phyloP scores from a whole-genome alignment of 2,888 invertebrate genomes.

The Drosophila prostipennis region DNA sequence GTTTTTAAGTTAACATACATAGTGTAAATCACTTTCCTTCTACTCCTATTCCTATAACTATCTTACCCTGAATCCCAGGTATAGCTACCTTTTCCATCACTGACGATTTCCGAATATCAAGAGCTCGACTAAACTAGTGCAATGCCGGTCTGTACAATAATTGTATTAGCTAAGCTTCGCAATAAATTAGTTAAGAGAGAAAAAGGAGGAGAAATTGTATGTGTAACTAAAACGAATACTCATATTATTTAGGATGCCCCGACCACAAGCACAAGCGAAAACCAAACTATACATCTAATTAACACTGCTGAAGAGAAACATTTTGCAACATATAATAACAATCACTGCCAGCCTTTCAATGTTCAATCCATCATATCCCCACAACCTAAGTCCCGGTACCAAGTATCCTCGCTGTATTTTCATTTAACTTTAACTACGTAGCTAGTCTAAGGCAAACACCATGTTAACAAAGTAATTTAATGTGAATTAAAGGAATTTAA shows the following conservation, averaged over 20 bases:
- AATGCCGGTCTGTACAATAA: conserved; percentile 50
- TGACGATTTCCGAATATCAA: conserved; percentile 14
- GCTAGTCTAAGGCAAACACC: conserved; percentile 44
- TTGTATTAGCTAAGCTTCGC: conserved; percentile 41
- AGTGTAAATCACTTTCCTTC: too few species aligned
- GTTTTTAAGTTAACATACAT: not conserved
- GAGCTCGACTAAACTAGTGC: conserved; percentile 38
- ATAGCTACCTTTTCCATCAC: conserved; percentile 6
- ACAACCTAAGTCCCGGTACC: conserved; percentile 33
- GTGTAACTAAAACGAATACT: conserved; percentile 43
- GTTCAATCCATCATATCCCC: conserved; percentile 27
- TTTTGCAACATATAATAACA: conserved; percentile 11
- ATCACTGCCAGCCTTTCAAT: conserved; percentile 31
- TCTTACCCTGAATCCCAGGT: not conserved
- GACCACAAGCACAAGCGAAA: conserved; percentile 25
- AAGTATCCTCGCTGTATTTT: conserved; percentile 44
- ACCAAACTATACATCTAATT: conserved; percentile 31
- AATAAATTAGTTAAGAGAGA: conserved; percentile 23
- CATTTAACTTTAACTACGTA: conserved; percentile 15
- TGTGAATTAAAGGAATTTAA: conserved; percentile 42
- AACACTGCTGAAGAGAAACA: conserved; percentile 33
- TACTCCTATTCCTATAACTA: not conserved
- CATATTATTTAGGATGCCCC: conserved; percentile 31
- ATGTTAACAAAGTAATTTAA: conserved; percentile 42
- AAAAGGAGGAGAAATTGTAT: conserved; percentile 26